Evolutionary conservation across 2,888 invertebrate genomes (phyloP).

Genomic region (Tuta absoluta): DNA sequence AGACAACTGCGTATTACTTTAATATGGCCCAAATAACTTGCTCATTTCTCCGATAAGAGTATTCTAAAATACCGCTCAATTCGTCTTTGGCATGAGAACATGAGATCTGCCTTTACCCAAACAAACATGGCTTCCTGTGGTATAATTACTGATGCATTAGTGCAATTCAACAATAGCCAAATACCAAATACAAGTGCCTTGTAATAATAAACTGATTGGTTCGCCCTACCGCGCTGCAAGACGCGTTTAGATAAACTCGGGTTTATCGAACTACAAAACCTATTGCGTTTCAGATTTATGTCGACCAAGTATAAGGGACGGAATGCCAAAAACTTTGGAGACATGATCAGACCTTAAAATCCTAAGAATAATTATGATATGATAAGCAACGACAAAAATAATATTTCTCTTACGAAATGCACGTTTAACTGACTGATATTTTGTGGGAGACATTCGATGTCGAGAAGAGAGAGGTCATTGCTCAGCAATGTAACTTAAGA

Average conservation of each 20-base stretch:
- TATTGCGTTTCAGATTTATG: neutral
- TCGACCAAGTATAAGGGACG: neutral
- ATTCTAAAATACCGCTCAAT: conserved; percentile 21
- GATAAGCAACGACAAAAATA: too few relatives aligned
- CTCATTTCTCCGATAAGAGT: neutral
- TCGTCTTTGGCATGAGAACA: conserved; percentile 1
- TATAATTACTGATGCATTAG: conserved; percentile 53
- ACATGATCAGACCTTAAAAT: too few relatives aligned
- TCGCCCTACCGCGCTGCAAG: conserved; percentile 37
- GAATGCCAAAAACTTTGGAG: neutral
- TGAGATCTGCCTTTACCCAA: conserved; percentile 13
- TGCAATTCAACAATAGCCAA: conserved; percentile 50
- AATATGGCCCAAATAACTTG: neutral
- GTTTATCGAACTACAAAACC: neutral
- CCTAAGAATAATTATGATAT: too few relatives aligned
- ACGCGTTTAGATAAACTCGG: conserved; percentile 15
- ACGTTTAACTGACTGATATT: too few relatives aligned
- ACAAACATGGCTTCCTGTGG: conserved; percentile 42
- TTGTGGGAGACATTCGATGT: too few relatives aligned
- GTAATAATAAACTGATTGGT: conserved; percentile 47
- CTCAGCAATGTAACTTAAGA: too few relatives aligned
- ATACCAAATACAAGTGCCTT: conserved; percentile 45
- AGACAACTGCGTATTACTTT: too few relatives aligned
- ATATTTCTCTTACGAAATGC: too few relatives aligned
- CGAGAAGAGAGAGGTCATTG: too few relatives aligned